Percentiles rank a stretch among this genome's conserved stretches.
These are phyloP conservation scores for Helicolenus hilgendorfi DNA, from an alignment of 2,797 vertebrate genomes.

Conservation along the genomic window DNA sequence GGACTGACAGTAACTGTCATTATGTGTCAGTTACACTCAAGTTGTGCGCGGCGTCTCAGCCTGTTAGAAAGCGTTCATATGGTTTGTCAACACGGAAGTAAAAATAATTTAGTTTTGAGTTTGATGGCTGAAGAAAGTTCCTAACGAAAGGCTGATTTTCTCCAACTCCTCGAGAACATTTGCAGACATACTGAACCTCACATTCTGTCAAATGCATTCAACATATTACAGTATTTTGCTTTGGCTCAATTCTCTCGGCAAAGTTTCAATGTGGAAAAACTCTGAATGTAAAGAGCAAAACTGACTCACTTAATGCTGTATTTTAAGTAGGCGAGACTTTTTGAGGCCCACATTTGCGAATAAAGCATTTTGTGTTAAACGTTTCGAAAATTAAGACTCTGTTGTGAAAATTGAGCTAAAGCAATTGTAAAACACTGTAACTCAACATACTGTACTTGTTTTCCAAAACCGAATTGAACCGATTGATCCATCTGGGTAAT, in stretches of 20 bases:
- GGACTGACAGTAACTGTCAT: conserved; percentile 13
- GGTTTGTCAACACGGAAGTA: conserved; percentile 20
- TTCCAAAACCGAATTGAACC: too few species aligned
- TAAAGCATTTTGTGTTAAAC: too few species aligned
- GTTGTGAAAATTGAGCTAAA: too few species aligned
- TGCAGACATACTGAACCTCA: background rate
- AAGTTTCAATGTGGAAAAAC: background rate
- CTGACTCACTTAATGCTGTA: background rate
- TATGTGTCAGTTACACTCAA: background rate
- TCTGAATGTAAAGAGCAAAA: background rate
- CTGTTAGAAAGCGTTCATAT: conserved; percentile 8
- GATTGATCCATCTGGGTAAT: too few species aligned
- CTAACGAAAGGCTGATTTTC: background rate
- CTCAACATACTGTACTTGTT: too few species aligned
- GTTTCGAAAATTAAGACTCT: too few species aligned
- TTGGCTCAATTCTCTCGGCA: background rate
- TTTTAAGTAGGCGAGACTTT: background rate
- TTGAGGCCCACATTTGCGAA: too few species aligned
- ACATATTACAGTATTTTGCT: background rate
- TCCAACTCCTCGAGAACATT: background rate
- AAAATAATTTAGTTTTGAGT: conserved; percentile 2
- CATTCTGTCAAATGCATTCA: background rate
- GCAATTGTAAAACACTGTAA: too few species aligned
- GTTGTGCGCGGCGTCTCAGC: background rate
- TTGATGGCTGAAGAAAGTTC: background rate